phyloP scores from a whole-genome alignment of 2,888 invertebrate species.

The Corythucha ciliata region DNA sequence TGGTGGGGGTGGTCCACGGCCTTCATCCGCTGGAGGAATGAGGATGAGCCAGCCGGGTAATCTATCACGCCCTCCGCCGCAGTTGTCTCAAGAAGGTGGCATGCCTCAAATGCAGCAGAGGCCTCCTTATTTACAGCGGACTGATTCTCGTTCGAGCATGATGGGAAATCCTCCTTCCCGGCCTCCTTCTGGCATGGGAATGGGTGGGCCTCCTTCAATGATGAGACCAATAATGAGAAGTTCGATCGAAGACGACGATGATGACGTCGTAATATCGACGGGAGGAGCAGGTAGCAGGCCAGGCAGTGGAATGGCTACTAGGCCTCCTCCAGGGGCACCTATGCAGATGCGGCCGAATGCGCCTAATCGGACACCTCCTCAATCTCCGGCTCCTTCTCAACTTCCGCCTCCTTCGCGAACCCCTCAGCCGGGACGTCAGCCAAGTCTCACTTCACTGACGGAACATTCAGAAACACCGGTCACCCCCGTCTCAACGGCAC shows the following conservation, averaged over 20 bases:
- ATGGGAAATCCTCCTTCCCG: too few relatives aligned
- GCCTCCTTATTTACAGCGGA: constrained; percentile 14
- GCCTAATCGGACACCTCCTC: constrained; percentile 16
- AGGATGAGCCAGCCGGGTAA: constrained; percentile 21
- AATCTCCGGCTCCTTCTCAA: neutral
- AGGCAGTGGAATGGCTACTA: neutral
- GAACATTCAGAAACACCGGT: constrained; percentile 10
- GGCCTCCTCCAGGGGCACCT: constrained; percentile 8
- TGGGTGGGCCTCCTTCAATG: too few relatives aligned
- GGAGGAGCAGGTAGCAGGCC: constrained; percentile 1
- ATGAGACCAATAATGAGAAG: too few relatives aligned
- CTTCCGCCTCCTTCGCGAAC: constrained; percentile 7
- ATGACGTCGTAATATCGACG: constrained; percentile 7
- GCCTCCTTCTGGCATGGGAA: too few relatives aligned
- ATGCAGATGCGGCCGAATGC: too few relatives aligned
- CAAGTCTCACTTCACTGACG: constrained; percentile 1
- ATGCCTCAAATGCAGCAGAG: constrained; percentile 9
- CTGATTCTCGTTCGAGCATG: too few relatives aligned
- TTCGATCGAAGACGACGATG: constrained; percentile 13
- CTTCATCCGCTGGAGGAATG: too few relatives aligned
- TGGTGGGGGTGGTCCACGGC: too few relatives aligned
- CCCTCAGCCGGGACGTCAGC: constrained; percentile 12
- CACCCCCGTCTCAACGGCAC: neutral
- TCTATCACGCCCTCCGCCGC: constrained; percentile 20
- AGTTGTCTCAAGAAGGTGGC: constrained; percentile 5